These are phyloP conservation scores for Haplotaxodon microlepis DNA, from an alignment of 2,113 vertebrate species.

Conservation along the genomic window DNA sequence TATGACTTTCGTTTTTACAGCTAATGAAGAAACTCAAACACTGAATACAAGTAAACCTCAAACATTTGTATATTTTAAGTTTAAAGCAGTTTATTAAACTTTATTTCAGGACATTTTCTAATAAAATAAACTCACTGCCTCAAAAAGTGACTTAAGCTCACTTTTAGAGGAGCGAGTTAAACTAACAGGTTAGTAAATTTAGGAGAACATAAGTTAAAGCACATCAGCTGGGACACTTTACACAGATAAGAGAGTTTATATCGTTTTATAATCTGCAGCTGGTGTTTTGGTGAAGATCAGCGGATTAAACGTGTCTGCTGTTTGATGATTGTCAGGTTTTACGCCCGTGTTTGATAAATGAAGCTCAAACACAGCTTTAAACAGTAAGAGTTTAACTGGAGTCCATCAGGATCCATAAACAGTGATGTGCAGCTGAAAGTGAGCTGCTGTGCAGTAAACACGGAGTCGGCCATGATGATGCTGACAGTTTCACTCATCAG, in stretches of 20 bases:
- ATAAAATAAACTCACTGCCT: neutral
- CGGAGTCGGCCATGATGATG: neutral
- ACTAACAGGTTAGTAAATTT: neutral
- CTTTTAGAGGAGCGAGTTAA: neutral
- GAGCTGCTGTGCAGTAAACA: neutral
- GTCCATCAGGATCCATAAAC: neutral
- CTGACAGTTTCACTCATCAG: neutral
- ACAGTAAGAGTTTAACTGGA: neutral
- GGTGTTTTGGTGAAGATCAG: neutral
- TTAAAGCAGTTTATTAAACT: neutral
- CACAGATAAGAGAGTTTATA: neutral
- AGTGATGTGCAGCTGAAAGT: neutral
- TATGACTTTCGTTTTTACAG: neutral
- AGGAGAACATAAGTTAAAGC: rapidly evolving
- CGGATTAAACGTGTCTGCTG: neutral
- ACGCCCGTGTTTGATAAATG: neutral
- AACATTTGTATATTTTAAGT: rapidly evolving
- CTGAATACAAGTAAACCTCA: neutral
- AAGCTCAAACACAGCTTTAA: neutral
- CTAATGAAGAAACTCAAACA: neutral
- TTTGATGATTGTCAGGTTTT: rapidly evolving
- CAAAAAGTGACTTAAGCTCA: rapidly evolving
- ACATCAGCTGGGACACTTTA: rapidly evolving
- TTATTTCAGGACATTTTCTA: neutral
- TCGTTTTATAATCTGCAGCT: rapidly evolving